phyloP scores from a whole-genome alignment of 2,113 vertebrate genomes.

The Fukomys damarensis region DNA sequence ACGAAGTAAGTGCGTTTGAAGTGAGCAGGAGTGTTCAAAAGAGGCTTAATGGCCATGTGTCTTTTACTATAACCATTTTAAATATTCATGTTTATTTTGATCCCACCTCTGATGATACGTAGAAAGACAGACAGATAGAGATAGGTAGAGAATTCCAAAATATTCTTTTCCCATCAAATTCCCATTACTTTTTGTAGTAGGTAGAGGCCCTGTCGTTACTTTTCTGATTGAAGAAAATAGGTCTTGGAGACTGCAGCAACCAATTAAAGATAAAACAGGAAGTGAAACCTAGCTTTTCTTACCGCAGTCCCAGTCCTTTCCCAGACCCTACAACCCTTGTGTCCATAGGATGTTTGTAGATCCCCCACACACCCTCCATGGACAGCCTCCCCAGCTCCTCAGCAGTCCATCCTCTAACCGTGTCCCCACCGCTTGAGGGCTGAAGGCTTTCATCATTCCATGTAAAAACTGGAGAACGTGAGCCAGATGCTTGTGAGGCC shows the following conservation, averaged over 20 bases:
- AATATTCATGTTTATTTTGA: not conserved
- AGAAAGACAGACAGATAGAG: no score
- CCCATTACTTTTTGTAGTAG: not conserved
- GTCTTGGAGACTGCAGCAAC: not conserved
- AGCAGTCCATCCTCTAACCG: not conserved
- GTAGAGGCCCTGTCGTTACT: not conserved
- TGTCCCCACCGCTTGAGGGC: not conserved
- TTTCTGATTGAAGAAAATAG: conserved; percentile 12
- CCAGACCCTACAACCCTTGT: not conserved
- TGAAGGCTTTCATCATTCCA: not conserved
- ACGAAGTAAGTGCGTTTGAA: not conserved
- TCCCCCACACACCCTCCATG: rapidly evolving
- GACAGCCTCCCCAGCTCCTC: not conserved
- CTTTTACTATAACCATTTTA: not conserved
- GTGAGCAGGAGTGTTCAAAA: not conserved
- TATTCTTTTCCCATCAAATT: not conserved
- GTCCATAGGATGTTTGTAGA: not conserved
- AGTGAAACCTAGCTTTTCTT: not conserved
- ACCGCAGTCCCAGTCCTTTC: not conserved
- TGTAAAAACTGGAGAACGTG: not conserved
- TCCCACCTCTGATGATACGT: not conserved
- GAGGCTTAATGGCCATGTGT: not conserved
- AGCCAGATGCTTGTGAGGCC: not conserved
- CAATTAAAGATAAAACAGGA: not conserved
- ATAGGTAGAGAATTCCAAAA: not conserved